Evolutionary conservation across 30 jellyfish, hydroid and myxozoan genomes (phyloP).

Genomic region (Mastigias papua): DNA sequence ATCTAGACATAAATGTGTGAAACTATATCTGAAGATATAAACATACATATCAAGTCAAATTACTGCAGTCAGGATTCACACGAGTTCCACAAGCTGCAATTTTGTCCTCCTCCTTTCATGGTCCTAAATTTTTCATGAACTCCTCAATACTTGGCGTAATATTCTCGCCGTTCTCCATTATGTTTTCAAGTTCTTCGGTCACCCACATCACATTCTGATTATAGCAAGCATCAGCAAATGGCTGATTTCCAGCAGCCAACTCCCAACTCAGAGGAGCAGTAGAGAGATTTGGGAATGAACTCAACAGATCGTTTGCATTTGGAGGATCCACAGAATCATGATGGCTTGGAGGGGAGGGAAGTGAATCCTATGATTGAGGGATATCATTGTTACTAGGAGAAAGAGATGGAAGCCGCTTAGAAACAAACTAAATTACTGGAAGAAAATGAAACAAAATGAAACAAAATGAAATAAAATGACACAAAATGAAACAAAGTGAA

Average conservation of each 20-base stretch:
- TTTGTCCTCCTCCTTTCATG: not conserved
- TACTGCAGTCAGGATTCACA: too few relatives aligned
- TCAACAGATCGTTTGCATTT: not conserved
- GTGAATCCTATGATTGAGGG: slow-evolving; percentile 79
- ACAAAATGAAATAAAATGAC: too few relatives aligned
- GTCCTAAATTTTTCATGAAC: slow-evolving; percentile 28
- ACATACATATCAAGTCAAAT: too few relatives aligned
- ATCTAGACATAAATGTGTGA: too few relatives aligned
- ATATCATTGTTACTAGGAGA: slow-evolving; percentile 69
- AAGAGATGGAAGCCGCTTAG: slow-evolving; percentile 60
- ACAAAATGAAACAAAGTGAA: too few relatives aligned
- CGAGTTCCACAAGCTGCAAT: too few relatives aligned
- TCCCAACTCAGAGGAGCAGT: too few relatives aligned
- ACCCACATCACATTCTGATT: not conserved
- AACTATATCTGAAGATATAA: too few relatives aligned
- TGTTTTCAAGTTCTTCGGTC: slow-evolving; percentile 19
- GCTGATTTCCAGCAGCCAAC: not conserved
- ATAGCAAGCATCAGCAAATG: not conserved
- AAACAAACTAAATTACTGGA: not conserved
- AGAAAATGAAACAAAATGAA: too few relatives aligned
- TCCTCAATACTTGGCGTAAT: slow-evolving; percentile 28
- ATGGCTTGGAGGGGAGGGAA: slow-evolving; percentile 39
- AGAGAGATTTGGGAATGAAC: not conserved
- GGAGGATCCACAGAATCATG: not conserved
- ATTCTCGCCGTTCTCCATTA: slow-evolving; percentile 11